phyloP scores from a whole-genome alignment of 2,797 vertebrate species.

The Chaetophractus vellerosus region DNA sequence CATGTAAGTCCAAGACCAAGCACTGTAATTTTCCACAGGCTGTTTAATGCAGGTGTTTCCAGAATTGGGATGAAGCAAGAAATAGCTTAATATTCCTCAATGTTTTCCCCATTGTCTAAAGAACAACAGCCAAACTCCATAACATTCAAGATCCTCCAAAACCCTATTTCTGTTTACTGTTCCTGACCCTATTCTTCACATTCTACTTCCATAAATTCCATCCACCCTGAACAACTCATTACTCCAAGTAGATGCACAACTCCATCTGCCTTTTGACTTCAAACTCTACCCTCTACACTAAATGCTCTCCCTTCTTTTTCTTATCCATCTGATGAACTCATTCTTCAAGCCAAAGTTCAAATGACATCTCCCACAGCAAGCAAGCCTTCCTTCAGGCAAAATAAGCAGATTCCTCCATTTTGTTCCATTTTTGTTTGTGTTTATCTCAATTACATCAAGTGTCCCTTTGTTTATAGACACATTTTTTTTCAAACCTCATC shows the following conservation, averaged over 20 bases:
- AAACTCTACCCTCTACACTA: neutral
- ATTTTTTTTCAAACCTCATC: neutral
- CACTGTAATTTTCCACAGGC: constrained; percentile 85
- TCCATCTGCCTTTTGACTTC: neutral
- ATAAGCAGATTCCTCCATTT: neutral
- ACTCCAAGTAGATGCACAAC: neutral
- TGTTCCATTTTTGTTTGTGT: neutral
- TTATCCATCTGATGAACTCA: neutral
- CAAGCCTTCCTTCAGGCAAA: neutral
- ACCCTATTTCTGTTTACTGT: constrained; percentile 4
- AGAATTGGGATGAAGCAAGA: constrained; percentile 84
- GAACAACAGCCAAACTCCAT: neutral
- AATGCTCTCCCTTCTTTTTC: neutral
- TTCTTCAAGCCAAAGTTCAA: constrained; percentile 24
- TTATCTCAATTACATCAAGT: constrained; percentile 18
- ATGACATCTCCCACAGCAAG: neutral
- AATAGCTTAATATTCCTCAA: constrained; percentile 12
- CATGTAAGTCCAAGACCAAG: constrained; percentile 64
- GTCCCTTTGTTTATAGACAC: constrained; percentile 23
- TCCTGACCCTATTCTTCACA: neutral
- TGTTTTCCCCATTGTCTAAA: neutral
- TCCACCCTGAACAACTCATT: neutral
- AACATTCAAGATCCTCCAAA: neutral
- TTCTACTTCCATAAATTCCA: neutral
- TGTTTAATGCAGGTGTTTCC: constrained; percentile 86